phyloP scores from a whole-genome alignment of 2,797 vertebrate species.

The Sternarchorhynchus goeldii region DNA sequence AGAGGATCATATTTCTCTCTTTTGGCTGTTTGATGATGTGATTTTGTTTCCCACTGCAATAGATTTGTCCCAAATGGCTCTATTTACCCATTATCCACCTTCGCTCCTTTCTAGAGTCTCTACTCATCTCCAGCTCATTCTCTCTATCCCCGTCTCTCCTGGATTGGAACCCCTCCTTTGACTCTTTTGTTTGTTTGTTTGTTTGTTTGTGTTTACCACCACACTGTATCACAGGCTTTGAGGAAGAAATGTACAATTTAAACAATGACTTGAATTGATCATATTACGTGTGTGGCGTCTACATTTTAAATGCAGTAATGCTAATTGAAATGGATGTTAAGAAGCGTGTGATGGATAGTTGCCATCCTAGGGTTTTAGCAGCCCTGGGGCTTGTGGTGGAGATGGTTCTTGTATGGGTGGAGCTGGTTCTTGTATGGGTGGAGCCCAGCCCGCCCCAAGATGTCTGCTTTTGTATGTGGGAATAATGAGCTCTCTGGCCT shows the following conservation, averaged over 20 bases:
- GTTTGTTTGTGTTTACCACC: neutral
- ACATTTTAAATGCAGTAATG: no score
- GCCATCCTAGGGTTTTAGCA: no score
- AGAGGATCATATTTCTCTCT: constrained; percentile 80
- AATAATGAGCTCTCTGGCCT: constrained; percentile 70
- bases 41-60: constrained; percentile 85
- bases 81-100: constrained; percentile 77
- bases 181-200: constrained; percentile 3
- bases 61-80: constrained; percentile 85
- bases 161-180: constrained; percentile 51
- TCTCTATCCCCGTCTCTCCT: constrained; percentile 58
- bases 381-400: no score
- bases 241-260: neutral
- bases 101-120: constrained; percentile 41
- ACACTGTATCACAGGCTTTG: no score
- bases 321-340: no score
- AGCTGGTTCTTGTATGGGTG: constrained; percentile 1
- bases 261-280: neutral
- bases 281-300: no score
- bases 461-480: constrained; percentile 62
- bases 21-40: constrained; percentile 84
- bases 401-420: neutral
- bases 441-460: neutral
- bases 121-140: constrained; percentile 53
- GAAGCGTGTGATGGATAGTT: no score